Conservation (phyloP, 2,797 vertebrate species). For the Brachyalestes nurse region DNA sequence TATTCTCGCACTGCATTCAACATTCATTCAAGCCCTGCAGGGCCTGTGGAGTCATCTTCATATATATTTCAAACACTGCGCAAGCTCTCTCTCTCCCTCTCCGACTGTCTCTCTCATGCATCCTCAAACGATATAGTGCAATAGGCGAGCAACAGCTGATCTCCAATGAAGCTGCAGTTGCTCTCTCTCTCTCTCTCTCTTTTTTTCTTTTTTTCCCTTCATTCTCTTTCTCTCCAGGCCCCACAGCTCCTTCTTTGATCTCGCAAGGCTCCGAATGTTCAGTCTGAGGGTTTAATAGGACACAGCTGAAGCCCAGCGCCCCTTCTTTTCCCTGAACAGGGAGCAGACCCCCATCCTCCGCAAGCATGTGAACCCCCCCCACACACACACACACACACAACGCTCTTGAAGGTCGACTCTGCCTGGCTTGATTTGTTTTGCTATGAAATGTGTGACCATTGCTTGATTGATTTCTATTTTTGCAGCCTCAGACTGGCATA, state of each 20-base stretch:
- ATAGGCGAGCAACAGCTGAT: constrained; percentile 59
- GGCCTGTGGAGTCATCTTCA: constrained; percentile 51
- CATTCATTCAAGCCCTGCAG: constrained; percentile 41
- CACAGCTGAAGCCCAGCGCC: constrained; percentile 53
- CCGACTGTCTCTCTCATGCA: constrained; percentile 34
- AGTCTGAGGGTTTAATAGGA: constrained; percentile 49
- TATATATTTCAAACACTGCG: constrained; percentile 54
- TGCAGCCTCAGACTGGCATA: constrained; percentile 29
- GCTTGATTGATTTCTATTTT: constrained; percentile 34
- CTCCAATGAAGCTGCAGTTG: constrained; percentile 42
- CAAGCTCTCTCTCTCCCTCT: constrained; percentile 14
- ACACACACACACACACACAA: constrained; percentile 5
- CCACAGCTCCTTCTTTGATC: constrained; percentile 50
- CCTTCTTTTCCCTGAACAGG: constrained; percentile 26
- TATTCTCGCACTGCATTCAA: constrained; percentile 39
- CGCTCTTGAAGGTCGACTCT: constrained; percentile 31
- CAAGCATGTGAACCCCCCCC: constrained; percentile 13
- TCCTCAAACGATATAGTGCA: constrained; percentile 52
- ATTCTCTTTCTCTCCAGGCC: constrained; percentile 15
- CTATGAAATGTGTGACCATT: constrained; percentile 25
- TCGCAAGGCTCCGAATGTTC: constrained; percentile 40
- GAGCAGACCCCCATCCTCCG: constrained; percentile 27
- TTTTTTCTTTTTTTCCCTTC: neutral
- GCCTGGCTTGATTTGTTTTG: constrained; percentile 26
- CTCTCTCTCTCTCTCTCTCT: constrained; percentile 24